Percentiles rank a stretch among this genome's conserved stretches.
phyloP scores from a whole-genome alignment of 1,140 invertebrate genomes.

The Drosophila arizonae region DNA sequence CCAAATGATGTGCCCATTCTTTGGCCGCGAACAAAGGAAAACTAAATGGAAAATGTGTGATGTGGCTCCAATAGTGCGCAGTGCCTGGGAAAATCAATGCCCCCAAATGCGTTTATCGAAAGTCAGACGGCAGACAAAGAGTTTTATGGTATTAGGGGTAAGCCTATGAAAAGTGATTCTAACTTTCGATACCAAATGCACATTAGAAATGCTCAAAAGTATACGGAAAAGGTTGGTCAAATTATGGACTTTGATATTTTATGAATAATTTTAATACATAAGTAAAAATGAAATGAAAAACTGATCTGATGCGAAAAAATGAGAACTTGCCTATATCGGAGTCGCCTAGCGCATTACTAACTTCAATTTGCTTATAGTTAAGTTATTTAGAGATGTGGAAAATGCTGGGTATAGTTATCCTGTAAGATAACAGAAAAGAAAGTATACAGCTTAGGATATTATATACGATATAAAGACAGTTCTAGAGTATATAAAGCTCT shows the following conservation, averaged over 20 bases:
- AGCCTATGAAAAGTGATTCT: slow-evolving; percentile 4
- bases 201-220: neutral
- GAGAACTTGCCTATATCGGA: too few species aligned
- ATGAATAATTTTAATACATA: neutral
- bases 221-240: too few species aligned
- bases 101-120: slow-evolving; percentile 23
- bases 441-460: too few species aligned
- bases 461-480: too few species aligned
- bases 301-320: too few species aligned
- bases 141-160: neutral
- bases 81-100: slow-evolving; percentile 29
- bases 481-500: too few species aligned
- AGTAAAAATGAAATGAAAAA: too few species aligned
- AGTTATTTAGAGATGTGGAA: too few species aligned
- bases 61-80: slow-evolving; percentile 32
- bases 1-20: slow-evolving; percentile 64
- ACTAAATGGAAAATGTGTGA: slow-evolving; percentile 37
- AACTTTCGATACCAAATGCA: neutral
- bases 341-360: too few species aligned
- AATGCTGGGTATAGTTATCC: too few species aligned
- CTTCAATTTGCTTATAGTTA: too few species aligned
- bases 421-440: too few species aligned
- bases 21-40: slow-evolving; percentile 55
- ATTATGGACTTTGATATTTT: neutral
- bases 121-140: slow-evolving; percentile 17